phyloP scores from a whole-genome alignment of 2,888 invertebrate genomes.

The Temnothorax unifasciatus region DNA sequence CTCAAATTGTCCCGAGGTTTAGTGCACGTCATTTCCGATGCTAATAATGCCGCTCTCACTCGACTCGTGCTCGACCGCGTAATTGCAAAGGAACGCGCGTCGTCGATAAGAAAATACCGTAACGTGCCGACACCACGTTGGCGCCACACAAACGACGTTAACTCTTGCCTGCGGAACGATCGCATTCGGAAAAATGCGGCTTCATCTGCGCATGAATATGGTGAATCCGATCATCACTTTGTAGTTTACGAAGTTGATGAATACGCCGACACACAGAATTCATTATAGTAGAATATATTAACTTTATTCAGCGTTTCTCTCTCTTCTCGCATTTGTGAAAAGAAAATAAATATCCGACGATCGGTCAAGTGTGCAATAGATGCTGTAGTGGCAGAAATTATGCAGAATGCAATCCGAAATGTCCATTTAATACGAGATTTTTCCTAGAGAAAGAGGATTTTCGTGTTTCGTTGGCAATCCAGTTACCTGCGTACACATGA shows the following conservation, averaged over 20 bases:
- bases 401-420: slow-evolving; percentile 26
- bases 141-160: slow-evolving; percentile 13
- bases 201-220: neutral
- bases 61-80: slow-evolving; percentile 20
- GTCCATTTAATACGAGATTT: neutral
- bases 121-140: slow-evolving; percentile 17
- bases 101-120: slow-evolving; percentile 40
- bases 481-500: slow-evolving; percentile 17
- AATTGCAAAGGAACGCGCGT: slow-evolving; percentile 24
- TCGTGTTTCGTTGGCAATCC: slow-evolving; percentile 46
- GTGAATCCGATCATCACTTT: neutral
- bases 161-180: neutral
- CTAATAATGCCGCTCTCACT: slow-evolving; percentile 37
- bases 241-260: neutral
- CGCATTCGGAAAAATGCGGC: neutral
- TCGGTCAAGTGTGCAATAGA: neutral
- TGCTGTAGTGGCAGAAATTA: neutral
- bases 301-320: neutral
- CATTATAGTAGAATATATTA: slow-evolving; percentile 21
- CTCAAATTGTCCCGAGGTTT: slow-evolving; percentile 51
- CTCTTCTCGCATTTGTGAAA: neutral
- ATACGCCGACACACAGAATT: neutral
- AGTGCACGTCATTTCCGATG: slow-evolving; percentile 55
- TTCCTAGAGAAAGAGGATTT: slow-evolving; percentile 52
- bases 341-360: neutral